phyloP scores from a whole-genome alignment of 2,888 invertebrate species.

The Zaprionus bogoriensis region DNA sequence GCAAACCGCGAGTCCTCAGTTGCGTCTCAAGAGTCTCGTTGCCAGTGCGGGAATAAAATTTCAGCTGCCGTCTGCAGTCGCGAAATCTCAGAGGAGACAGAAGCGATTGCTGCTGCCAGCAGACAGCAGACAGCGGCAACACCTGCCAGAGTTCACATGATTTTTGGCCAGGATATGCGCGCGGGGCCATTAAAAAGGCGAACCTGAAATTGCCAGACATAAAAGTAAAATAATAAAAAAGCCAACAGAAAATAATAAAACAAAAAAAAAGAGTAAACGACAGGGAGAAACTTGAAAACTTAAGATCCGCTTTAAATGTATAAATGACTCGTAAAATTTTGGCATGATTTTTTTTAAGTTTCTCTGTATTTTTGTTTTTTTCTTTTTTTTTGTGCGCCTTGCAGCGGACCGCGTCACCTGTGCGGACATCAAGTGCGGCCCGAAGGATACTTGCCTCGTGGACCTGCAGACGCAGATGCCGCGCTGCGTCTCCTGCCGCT shows the following conservation, averaged over 20 bases:
- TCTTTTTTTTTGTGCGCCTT: slow-evolving; percentile 63
- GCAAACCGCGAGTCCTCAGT: neutral
- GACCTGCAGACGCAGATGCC: slow-evolving; percentile 87
- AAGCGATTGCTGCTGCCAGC: too few relatives aligned
- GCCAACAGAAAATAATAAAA: neutral
- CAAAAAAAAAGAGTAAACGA: neutral
- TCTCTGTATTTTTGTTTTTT: slow-evolving; percentile 13
- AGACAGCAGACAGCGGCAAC: slow-evolving; percentile 45
- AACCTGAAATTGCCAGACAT: slow-evolving; percentile 61
- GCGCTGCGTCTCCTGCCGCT: slow-evolving; percentile 88
- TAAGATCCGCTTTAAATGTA: slow-evolving; percentile 11
- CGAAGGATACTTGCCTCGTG: slow-evolving; percentile 87
- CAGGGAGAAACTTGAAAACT: neutral
- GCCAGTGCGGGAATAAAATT: neutral
- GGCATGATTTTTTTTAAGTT: too few relatives aligned
- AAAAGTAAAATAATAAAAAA: slow-evolving; percentile 21
- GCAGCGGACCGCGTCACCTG: slow-evolving; percentile 87
- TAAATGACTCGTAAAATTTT: slow-evolving; percentile 62
- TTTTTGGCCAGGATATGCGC: slow-evolving; percentile 33
- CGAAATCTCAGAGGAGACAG: slow-evolving; percentile 21
- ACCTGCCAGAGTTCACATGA: slow-evolving; percentile 64
- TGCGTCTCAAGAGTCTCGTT: neutral
- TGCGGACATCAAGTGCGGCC: slow-evolving; percentile 86
- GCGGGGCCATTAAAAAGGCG: slow-evolving; percentile 50
- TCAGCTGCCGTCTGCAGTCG: slow-evolving; percentile 23